These are phyloP conservation scores for Macaca mulatta DNA, from an alignment of 2,113 vertebrate species.

Conservation along the genomic window DNA sequence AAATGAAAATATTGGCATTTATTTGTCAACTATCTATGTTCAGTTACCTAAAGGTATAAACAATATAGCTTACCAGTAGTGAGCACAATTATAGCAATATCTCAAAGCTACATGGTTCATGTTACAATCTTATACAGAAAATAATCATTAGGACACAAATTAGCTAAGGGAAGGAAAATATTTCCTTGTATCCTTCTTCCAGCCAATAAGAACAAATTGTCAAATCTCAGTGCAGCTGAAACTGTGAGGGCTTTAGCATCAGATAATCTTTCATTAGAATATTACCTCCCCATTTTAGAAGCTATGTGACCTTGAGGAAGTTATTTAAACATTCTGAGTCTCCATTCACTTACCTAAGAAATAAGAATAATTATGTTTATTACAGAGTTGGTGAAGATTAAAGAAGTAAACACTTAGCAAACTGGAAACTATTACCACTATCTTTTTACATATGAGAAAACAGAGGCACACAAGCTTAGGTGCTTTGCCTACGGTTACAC, in stretches of 20 bases:
- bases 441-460: neutral
- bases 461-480: neutral
- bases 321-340: neutral
- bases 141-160: neutral
- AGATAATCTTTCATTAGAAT: rapidly evolving
- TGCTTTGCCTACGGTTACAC: neutral
- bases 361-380: neutral
- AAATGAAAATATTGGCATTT: slow-evolving; percentile 13
- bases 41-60: neutral
- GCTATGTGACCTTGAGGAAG: neutral
- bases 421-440: neutral
- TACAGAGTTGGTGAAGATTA: neutral
- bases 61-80: neutral
- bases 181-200: neutral
- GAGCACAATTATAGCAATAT: neutral
- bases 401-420: neutral
- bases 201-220: neutral
- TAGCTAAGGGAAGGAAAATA: neutral
- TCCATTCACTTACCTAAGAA: neutral
- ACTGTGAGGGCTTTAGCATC: neutral
- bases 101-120: neutral
- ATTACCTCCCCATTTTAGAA: neutral
- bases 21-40: neutral
- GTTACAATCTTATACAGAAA: neutral
- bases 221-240: neutral